Evolutionary conservation across 2,797 vertebrate species (phyloP).

Genomic region (Coregonus sp.): DNA sequence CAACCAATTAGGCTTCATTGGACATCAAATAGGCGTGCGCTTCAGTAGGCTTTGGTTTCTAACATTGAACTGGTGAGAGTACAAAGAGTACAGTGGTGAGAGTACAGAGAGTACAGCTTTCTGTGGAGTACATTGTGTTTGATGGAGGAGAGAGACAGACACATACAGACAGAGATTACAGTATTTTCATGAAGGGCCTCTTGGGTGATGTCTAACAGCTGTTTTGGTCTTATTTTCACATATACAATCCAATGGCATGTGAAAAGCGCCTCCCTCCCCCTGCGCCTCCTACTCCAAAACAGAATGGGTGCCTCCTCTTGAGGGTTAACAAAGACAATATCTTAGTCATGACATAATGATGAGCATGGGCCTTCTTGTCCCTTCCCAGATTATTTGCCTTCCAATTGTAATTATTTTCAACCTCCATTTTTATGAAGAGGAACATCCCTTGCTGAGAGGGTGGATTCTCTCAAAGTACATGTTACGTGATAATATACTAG

Average conservation of each 20-base stretch:
- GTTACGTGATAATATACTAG: too few relatives aligned
- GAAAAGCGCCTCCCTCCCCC: slow-evolving; percentile 43
- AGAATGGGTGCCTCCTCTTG: not conserved
- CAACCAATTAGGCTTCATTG: slow-evolving; percentile 27
- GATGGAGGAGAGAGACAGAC: not conserved
- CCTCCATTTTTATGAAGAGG: too few relatives aligned
- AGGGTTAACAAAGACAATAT: slow-evolving; percentile 36
- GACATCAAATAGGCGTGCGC: not conserved
- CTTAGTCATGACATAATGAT: slow-evolving; percentile 34
- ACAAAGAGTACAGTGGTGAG: not conserved
- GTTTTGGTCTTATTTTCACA: slow-evolving; percentile 24
- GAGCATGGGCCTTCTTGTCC: not conserved
- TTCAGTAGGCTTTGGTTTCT: not conserved
- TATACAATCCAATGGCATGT: slow-evolving; percentile 27
- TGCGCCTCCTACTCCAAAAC: slow-evolving; percentile 8
- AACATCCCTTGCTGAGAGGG: too few relatives aligned
- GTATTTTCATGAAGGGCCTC: not conserved
- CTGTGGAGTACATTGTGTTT: not conserved
- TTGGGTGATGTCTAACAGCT: slow-evolving; percentile 5
- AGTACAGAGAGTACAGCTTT: not conserved
- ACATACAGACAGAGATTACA: not conserved
- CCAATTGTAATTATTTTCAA: not conserved
- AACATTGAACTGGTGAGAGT: not conserved
- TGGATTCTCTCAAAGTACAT: too few relatives aligned
- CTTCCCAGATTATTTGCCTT: not conserved